Evolutionary conservation across 2,797 vertebrate species (phyloP).

Genomic region (Mormyrus proboscirostris): DNA sequence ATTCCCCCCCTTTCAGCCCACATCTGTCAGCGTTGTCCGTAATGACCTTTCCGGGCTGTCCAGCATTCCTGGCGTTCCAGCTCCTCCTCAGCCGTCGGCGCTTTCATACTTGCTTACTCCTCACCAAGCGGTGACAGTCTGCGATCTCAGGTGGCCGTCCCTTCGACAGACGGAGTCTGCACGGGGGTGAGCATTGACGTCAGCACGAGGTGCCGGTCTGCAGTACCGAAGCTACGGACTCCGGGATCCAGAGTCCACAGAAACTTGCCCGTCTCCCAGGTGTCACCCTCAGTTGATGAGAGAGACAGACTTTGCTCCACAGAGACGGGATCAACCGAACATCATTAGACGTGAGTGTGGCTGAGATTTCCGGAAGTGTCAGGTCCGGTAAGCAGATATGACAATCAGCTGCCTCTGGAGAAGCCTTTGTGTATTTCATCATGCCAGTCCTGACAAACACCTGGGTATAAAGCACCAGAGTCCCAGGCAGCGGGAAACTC

Average conservation of each 20-base stretch:
- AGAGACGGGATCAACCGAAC: neutral
- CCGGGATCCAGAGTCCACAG: neutral
- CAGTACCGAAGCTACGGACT: neutral
- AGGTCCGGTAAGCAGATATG: slow-evolving; percentile 11
- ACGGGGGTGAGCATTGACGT: neutral
- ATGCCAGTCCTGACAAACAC: neutral
- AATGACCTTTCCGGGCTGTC: slow-evolving; percentile 13
- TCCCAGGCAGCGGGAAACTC: neutral
- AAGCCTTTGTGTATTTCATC: neutral
- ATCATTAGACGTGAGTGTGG: neutral
- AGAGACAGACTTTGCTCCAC: neutral
- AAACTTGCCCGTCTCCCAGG: neutral
- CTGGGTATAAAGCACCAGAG: neutral
- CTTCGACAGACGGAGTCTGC: neutral
- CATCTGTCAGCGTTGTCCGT: neutral
- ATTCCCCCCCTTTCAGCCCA: neutral
- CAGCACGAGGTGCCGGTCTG: neutral
- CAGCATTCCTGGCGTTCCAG: neutral
- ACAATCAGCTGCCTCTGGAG: neutral
- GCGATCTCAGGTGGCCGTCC: neutral
- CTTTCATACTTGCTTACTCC: slow-evolving; percentile 10
- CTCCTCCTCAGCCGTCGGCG: neutral
- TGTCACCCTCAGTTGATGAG: neutral
- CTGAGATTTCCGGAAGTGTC: neutral
- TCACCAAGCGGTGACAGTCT: slow-evolving; percentile 1